Evolutionary conservation across 2,888 invertebrate species (phyloP).

Genomic region (Ischnus inquisitorius): DNA sequence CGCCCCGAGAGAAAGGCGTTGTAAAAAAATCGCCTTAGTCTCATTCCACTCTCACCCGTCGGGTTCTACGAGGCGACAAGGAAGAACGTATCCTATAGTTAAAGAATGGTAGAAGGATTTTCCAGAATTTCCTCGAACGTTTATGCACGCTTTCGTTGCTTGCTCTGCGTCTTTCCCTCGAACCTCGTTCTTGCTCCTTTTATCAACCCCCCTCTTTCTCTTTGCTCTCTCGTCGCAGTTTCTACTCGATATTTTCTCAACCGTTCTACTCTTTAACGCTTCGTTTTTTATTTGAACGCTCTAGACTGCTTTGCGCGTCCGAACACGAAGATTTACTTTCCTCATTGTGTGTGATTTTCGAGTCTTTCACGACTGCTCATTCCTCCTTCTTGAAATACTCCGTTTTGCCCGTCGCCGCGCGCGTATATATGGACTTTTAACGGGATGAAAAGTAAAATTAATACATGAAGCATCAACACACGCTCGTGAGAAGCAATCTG

Average conservation of each 20-base stretch:
- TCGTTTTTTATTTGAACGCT: conserved; percentile 27
- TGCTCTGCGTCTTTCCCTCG: conserved; percentile 4
- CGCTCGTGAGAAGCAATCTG: too few species aligned
- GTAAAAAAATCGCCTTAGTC: conserved; percentile 52
- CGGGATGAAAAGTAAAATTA: not conserved
- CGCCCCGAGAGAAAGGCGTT: conserved; percentile 7
- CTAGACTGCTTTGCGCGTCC: conserved; percentile 5
- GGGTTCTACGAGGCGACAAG: conserved; percentile 14
- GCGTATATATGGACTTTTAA: not conserved
- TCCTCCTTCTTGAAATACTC: not conserved
- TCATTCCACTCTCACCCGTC: conserved; percentile 35
- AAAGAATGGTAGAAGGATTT: conserved; percentile 53
- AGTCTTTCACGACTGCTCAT: conserved; percentile 16
- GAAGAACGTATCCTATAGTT: conserved; percentile 32
- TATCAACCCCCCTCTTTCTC: conserved; percentile 6
- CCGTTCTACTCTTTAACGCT: conserved; percentile 48
- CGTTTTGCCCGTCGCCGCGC: not conserved
- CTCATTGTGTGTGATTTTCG: conserved; percentile 43
- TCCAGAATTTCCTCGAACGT: conserved; percentile 54
- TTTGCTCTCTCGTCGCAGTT: conserved; percentile 3
- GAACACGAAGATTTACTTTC: conserved; percentile 25
- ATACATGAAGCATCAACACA: not conserved
- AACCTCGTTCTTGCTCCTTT: conserved; percentile 25
- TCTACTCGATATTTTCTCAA: conserved; percentile 56
- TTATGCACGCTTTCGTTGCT: conserved; percentile 54